Evolutionary conservation across 2,888 invertebrate species (phyloP).

Genomic region (Hybos culiciformis): DNA sequence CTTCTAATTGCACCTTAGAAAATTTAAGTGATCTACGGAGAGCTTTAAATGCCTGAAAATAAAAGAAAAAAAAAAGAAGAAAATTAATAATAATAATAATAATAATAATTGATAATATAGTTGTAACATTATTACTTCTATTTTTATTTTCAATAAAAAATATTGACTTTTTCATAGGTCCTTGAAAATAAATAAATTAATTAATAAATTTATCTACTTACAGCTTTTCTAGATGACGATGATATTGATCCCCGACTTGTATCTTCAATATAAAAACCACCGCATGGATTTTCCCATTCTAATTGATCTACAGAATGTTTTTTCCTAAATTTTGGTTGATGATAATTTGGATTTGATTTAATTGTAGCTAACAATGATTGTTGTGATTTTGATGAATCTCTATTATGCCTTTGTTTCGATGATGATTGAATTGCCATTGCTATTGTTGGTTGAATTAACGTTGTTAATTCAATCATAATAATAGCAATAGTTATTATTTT

Average conservation of each 20-base stretch:
- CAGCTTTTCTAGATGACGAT: not conserved
- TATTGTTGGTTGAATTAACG: conserved; percentile 5
- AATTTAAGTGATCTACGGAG: conserved; percentile 3
- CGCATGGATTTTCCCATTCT: conserved; percentile 31
- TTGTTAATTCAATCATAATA: conserved; percentile 11
- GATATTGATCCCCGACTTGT: too few species aligned
- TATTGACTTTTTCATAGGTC: not conserved
- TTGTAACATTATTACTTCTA: not conserved
- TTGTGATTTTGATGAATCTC: not conserved
- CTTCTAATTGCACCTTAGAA: not conserved
- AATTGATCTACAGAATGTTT: conserved; percentile 8
- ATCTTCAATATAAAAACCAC: conserved; percentile 12
- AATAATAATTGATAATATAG: not conserved
- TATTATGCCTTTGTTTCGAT: conserved; percentile 1
- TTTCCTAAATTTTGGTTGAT: not conserved
- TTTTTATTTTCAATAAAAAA: not conserved
- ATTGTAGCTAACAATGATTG: too few species aligned
- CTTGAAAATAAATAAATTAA: not conserved
- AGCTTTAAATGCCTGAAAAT: conserved; percentile 5
- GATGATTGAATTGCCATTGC: conserved; percentile 7
- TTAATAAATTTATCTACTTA: not conserved
- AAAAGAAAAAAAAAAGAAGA: not conserved
- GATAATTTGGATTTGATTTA: not conserved
- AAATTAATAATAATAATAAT: not conserved
- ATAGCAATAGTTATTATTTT: conserved; percentile 10